Evolutionary conservation across 2,888 invertebrate genomes (phyloP).

Genomic region (Busseola fusca): DNA sequence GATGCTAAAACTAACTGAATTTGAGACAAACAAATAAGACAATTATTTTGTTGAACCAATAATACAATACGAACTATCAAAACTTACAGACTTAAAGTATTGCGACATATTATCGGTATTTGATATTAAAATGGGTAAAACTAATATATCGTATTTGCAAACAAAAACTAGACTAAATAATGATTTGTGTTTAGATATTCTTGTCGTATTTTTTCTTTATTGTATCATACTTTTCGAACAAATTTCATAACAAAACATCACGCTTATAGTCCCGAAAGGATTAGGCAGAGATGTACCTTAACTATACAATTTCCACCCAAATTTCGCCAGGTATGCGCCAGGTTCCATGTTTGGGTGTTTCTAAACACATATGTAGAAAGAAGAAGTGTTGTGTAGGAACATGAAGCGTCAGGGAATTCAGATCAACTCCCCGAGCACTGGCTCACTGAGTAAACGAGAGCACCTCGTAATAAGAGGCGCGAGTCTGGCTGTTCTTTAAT

Average conservation of each 20-base stretch:
- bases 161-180: conserved; percentile 4
- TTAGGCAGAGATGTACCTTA: too few relatives aligned
- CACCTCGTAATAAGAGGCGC: too few relatives aligned
- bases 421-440: too few relatives aligned
- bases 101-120: conserved; percentile 22
- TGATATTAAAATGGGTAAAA: conserved; percentile 37
- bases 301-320: too few relatives aligned
- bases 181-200: conserved; percentile 16
- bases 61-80: conserved; percentile 11
- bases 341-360: too few relatives aligned
- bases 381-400: too few relatives aligned
- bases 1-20: conserved; percentile 9
- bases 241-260: neutral
- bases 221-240: neutral
- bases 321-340: too few relatives aligned
- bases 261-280: neutral
- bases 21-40: conserved; percentile 28
- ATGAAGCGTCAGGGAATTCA: too few relatives aligned
- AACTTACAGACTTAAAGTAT: conserved; percentile 27
- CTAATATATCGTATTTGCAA: conserved; percentile 27
- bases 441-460: too few relatives aligned
- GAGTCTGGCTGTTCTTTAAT: too few relatives aligned
- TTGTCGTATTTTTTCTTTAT: neutral
- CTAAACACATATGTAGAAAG: too few relatives aligned
- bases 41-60: conserved; percentile 32